These are phyloP conservation scores for Cebus imitator DNA, from an alignment of 2,113 vertebrate species.

Conservation along the genomic window DNA sequence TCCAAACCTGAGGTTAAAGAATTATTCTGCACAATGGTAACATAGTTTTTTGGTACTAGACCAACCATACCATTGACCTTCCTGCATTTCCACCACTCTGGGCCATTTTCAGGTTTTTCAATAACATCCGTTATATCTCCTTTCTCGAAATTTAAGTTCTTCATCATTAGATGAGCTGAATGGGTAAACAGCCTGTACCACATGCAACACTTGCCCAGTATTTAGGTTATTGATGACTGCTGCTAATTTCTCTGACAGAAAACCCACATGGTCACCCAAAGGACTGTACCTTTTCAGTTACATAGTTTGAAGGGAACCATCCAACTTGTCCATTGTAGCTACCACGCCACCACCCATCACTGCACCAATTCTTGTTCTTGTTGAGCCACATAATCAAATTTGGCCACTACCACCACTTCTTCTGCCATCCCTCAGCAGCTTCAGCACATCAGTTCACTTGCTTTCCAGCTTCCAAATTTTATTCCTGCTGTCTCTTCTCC, in stretches of 20 bases:
- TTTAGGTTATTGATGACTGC: constrained; percentile 89
- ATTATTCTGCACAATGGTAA: constrained; percentile 90
- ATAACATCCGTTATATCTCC: constrained; percentile 94
- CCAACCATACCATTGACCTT: constrained; percentile 92
- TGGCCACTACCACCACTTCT: too few relatives aligned
- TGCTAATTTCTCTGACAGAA: constrained; percentile 90
- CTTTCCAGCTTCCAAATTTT: too few relatives aligned
- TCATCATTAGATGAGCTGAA: constrained; percentile 93
- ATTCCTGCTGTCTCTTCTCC: too few relatives aligned
- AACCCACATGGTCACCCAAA: constrained; percentile 86
- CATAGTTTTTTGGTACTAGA: constrained; percentile 94
- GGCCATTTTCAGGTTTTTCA: constrained; percentile 95
- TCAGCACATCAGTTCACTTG: too few relatives aligned
- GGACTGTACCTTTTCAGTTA: constrained; percentile 90
- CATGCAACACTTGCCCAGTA: constrained; percentile 88
- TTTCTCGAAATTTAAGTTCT: constrained; percentile 94
- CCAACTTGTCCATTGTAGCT: constrained; percentile 91
- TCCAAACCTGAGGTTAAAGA: constrained; percentile 84
- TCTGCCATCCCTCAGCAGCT: too few relatives aligned
- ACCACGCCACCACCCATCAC: constrained; percentile 95
- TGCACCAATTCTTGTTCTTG: constrained; percentile 79
- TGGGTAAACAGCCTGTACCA: constrained; percentile 93
- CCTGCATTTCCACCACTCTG: constrained; percentile 95
- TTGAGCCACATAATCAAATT: too few relatives aligned
- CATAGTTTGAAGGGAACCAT: constrained; percentile 96